phyloP scores from a whole-genome alignment of 64 coral and sea anemone species.

The Porites lutea region DNA sequence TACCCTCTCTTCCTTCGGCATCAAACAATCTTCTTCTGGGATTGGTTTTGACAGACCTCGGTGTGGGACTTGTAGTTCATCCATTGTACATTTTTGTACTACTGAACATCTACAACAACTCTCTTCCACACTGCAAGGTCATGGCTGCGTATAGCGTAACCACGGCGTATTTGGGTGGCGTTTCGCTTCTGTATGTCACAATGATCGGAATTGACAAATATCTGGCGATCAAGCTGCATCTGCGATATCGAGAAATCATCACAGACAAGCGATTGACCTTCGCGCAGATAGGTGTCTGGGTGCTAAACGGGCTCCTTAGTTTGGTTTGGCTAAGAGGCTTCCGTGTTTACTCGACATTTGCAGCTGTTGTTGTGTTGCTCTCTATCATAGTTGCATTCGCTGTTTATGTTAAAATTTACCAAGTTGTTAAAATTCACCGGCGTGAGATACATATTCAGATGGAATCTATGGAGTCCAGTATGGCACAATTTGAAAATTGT shows the following conservation, averaged over 20 bases:
- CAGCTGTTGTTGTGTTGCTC: background rate
- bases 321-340: slow-evolving; percentile 12
- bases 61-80: slow-evolving; percentile 18
- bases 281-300: background rate
- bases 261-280: background rate
- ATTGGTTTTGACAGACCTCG: slow-evolving; percentile 27
- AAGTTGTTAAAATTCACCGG: background rate
- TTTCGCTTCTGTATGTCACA: background rate
- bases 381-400: background rate
- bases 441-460: slow-evolving; percentile 1
- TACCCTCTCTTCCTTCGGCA: background rate
- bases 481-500: background rate
- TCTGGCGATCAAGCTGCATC: slow-evolving; percentile 11
- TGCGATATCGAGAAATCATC: background rate
- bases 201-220: background rate
- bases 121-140: background rate
- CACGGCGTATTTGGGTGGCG: background rate
- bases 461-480: background rate
- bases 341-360: background rate
- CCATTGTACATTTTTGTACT: slow-evolving; percentile 13
- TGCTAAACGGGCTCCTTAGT: background rate
- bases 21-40: slow-evolving; percentile 5
- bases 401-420: slow-evolving; percentile 11
- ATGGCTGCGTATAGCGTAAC: background rate
- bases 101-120: background rate